These are phyloP conservation scores for Pocillopora damicornis DNA, from an alignment of 64 coral and sea anemone genomes.

Conservation along the genomic window DNA sequence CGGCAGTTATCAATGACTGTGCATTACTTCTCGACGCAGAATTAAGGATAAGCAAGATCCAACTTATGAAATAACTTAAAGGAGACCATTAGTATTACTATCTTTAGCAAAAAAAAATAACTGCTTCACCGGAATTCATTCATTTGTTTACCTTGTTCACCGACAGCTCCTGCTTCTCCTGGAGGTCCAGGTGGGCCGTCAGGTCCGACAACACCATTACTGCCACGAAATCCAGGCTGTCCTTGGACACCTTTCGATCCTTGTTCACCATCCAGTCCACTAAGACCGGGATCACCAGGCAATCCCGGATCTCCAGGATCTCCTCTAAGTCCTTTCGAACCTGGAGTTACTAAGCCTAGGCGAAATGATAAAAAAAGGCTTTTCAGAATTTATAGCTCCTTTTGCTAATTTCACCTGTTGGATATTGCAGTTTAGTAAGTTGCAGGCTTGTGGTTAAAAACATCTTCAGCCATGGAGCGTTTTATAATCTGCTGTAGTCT, in stretches of 20 bases:
- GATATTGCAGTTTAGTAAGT: too few relatives aligned
- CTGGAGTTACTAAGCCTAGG: slow-evolving; percentile 48
- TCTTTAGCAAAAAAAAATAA: background rate
- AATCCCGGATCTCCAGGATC: slow-evolving; percentile 38
- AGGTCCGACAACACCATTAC: slow-evolving; percentile 12
- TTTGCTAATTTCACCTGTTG: too few relatives aligned
- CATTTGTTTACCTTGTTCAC: slow-evolving; percentile 15
- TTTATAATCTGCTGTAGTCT: too few relatives aligned
- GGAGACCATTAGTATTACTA: too few relatives aligned
- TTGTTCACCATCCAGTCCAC: slow-evolving; percentile 39
- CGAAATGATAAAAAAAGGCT: background rate
- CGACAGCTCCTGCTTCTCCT: slow-evolving; percentile 28
- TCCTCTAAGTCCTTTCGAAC: slow-evolving; percentile 46
- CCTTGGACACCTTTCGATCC: slow-evolving; percentile 51
- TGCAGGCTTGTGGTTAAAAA: too few relatives aligned
- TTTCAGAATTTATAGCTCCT: background rate
- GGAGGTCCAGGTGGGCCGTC: slow-evolving; percentile 49
- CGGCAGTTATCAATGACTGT: too few relatives aligned
- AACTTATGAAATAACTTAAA: too few relatives aligned
- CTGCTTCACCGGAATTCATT: background rate
- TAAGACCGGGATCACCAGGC: slow-evolving; percentile 27
- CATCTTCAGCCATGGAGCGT: too few relatives aligned
- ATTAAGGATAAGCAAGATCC: too few relatives aligned
- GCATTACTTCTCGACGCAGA: too few relatives aligned
- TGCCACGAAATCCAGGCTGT: slow-evolving; percentile 39